Base-by-base conservation (phyloP, 2,888 invertebrate species). In the Drosophila putrida region DNA sequence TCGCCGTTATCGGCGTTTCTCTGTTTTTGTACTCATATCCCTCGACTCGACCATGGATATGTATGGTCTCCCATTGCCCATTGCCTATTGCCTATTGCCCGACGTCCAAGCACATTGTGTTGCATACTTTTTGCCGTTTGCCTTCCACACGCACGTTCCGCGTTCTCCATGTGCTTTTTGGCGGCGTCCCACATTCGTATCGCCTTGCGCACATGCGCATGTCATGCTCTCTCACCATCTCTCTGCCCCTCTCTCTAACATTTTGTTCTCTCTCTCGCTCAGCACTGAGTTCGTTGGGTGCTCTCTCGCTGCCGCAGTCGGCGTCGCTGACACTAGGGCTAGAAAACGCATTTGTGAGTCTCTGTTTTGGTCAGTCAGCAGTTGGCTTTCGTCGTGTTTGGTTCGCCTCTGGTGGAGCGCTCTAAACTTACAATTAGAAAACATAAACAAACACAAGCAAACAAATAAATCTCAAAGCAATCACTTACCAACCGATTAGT, bases 331-430 rank as follows among this genome's bases (percentile, higher is more conserved):
- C 46, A 43, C 49, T 79, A 80, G 72, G 75, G 77, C 67, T 77
- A 88, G 88, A 90, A 91, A 91, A 91, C 90, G 86, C 88, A 90
- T 85, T 91, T 90, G 89, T 90, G 90, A 90, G 90, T 92, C 92
- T 92, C 91, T 93, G 92, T 93, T 93, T 93, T 93, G 93, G 92
- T 93, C 92, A 93, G 93, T 93, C 91, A 92, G 92, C 91, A 92
- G 91, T 93, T 92, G 92, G 90, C 90, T 89, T 90, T 91, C 90
- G 91, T 89, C 74, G 90, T 85, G 90, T 87, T 89, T 84, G 89
- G 89, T 89, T 80, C 83, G 88, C 81, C 77, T 75, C 71, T 67
- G 70, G 65, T 70, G 63, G 67, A 75, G 79, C 69, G 71, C 78
- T 75, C 70, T 67, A n/a, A 80, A 54, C 72, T 53, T 50, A 59